These are phyloP conservation scores for Lasiommata megera DNA, from an alignment of 2,888 invertebrate species.

Conservation along the genomic window DNA sequence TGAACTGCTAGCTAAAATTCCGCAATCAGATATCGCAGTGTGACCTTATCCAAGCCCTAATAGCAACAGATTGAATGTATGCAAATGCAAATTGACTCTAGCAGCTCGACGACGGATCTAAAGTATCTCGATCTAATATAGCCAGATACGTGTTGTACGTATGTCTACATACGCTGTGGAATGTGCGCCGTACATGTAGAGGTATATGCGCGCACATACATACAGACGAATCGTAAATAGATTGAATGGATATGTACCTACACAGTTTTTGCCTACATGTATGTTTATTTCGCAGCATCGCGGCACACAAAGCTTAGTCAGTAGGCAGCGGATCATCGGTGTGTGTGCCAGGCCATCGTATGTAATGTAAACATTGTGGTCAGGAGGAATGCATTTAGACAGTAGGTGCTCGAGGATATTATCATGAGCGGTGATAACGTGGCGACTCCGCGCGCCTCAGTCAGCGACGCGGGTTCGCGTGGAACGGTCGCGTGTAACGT, in stretches of 20 bases:
- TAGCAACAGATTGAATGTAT: conserved; percentile 31
- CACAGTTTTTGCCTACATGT: conserved; percentile 67
- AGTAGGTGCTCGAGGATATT: conserved; percentile 77
- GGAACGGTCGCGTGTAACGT: conserved; percentile 71
- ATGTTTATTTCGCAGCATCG: conserved; percentile 59
- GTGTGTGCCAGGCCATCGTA: conserved; percentile 47
- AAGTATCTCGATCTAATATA: conserved; percentile 43
- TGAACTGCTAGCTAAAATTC: neutral
- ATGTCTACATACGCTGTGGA: conserved; percentile 67
- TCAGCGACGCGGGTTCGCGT: conserved; percentile 78
- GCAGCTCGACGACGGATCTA: conserved; percentile 36
- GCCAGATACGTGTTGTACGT: conserved; percentile 50
- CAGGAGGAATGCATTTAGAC: conserved; percentile 76
- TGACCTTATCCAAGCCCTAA: conserved; percentile 28
- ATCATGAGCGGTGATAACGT: conserved; percentile 81
- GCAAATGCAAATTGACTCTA: conserved; percentile 38
- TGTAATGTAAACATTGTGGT: conserved; percentile 78
- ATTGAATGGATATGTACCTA: conserved; percentile 75
- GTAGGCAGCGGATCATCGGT: conserved; percentile 40
- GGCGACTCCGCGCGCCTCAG: conserved; percentile 69
- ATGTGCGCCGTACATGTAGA: conserved; percentile 63
- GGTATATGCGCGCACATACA: conserved; percentile 63
- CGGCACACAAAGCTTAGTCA: conserved; percentile 58
- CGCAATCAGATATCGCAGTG: conserved; percentile 17
- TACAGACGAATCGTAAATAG: conserved; percentile 77